Conservation (phyloP, 2,113 vertebrate genomes). For the Origma solitaria region DNA sequence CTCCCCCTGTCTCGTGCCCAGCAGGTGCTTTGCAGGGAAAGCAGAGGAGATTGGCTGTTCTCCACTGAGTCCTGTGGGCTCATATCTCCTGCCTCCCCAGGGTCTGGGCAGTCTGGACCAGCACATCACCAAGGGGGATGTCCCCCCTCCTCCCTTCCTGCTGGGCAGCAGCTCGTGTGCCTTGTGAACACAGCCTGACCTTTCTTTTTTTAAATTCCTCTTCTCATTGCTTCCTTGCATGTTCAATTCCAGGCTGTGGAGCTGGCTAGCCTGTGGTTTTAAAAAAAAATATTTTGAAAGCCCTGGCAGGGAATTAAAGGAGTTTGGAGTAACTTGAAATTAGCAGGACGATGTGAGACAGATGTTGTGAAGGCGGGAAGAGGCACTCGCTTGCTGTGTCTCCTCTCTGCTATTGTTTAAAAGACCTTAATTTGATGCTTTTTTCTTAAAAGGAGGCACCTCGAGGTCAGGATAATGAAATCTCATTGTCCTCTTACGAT, state of each 20-base stretch:
- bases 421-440: background rate
- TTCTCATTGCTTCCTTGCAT: background rate
- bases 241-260: background rate
- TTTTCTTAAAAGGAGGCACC: background rate
- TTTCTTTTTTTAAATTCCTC: background rate
- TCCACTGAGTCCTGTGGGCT: background rate
- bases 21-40: background rate
- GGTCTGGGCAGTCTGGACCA: background rate
- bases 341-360: conserved; percentile 33
- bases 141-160: background rate
- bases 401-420: conserved; percentile 1
- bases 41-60: background rate
- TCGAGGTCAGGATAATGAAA: background rate
- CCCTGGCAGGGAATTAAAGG: conserved; percentile 46
- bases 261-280: conserved; percentile 29
- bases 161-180: background rate
- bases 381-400: background rate
- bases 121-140: fast-evolving
- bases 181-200: background rate
- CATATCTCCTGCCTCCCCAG: fast-evolving
- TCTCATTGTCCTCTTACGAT: background rate
- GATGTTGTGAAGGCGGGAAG: conserved; percentile 21
- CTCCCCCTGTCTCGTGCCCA: fast-evolving
- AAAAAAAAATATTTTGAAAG: background rate
- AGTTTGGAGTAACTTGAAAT: conserved; percentile 20